Base-by-base conservation (phyloP, 2,888 invertebrate species). In the Bombyx huttoni region DNA sequence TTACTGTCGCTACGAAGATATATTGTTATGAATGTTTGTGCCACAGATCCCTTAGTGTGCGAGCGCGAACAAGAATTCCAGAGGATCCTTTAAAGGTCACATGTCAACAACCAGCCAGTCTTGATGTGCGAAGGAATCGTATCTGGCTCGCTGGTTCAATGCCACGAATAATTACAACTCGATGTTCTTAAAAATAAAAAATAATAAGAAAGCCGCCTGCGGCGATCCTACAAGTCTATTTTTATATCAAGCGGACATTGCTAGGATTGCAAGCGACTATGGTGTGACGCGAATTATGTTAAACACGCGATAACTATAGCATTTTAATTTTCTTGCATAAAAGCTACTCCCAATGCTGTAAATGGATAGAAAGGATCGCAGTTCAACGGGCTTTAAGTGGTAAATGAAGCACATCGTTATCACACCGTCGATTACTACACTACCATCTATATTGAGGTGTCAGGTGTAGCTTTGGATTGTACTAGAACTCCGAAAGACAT, bases 31-130 rank as follows among this genome's bases (percentile, higher is more conserved):
- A 47, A 47, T 47, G n/a, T n/a, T n/a, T n/a, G n/a, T n/a, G n/a
- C n/a, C n/a, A 47, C 13, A n/a, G 13, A 47, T 56, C 51, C 46
- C 58, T 55, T 59, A 40, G 40, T 40, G 3, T 58, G 56, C 56
- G 55, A 54, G 59, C 58, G 65, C 60, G 46, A 68, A 40, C 40
- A 12, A 40, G 40, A 40, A 40, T 40, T 72, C 67, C 63, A 60
- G 61, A 66, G 62, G 70, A 67, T 69, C 70, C 70, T 70, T 64
- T 80, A 86, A 87, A 87, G 86, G 86, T 82, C 82, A 84, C 61
- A 61, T 65, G 86, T 83, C 78, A 85, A 84, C 65, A 85, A 80
- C 82, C 84, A 76, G 64, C 60, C 60, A 73, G 70, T 72, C 70
- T 73, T 70, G 67, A 40, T 40, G 62, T 63, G 66, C 60, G 66